These are phyloP conservation scores for Pogoniulus pusillus DNA, from an alignment of 2,797 vertebrate genomes.

Conservation along the genomic window DNA sequence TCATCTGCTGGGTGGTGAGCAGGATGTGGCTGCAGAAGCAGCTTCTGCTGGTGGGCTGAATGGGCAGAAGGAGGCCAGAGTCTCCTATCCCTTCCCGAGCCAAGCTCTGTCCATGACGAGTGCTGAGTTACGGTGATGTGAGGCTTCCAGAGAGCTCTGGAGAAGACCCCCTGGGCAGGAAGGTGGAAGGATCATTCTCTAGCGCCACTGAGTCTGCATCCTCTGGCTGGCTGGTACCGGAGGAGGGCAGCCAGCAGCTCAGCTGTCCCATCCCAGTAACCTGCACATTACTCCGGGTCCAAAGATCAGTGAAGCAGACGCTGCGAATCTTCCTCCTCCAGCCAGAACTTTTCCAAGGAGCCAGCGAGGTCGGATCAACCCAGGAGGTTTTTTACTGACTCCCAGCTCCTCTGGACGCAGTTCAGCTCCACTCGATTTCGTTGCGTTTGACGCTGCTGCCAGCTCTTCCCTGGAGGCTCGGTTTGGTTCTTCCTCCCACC, in stretches of 20 bases:
- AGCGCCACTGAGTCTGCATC: accelerated
- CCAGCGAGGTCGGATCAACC: not conserved
- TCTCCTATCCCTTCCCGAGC: not conserved
- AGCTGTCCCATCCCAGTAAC: accelerated
- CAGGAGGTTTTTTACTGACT: not conserved
- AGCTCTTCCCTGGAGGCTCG: conserved; percentile 11
- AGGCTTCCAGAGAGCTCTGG: not conserved
- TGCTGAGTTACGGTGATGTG: accelerated
- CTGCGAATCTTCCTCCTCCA: not conserved
- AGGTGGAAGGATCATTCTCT: not conserved
- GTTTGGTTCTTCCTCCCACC: conserved; percentile 12
- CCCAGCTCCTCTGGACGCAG: not conserved
- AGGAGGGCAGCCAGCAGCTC: not conserved
- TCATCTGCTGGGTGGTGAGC: accelerated
- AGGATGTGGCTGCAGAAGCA: not conserved
- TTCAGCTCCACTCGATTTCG: not conserved
- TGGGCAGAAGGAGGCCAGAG: accelerated
- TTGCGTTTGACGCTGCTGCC: not conserved
- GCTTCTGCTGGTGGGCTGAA: not conserved
- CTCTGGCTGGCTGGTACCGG: not conserved
- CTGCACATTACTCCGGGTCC: not conserved
- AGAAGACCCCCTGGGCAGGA: not conserved
- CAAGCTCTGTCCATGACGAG: accelerated
- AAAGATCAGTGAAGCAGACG: accelerated
- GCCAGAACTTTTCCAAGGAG: not conserved